These are phyloP conservation scores for Cacoxenus indagator DNA, from an alignment of 2,888 invertebrate genomes.

Conservation along the genomic window DNA sequence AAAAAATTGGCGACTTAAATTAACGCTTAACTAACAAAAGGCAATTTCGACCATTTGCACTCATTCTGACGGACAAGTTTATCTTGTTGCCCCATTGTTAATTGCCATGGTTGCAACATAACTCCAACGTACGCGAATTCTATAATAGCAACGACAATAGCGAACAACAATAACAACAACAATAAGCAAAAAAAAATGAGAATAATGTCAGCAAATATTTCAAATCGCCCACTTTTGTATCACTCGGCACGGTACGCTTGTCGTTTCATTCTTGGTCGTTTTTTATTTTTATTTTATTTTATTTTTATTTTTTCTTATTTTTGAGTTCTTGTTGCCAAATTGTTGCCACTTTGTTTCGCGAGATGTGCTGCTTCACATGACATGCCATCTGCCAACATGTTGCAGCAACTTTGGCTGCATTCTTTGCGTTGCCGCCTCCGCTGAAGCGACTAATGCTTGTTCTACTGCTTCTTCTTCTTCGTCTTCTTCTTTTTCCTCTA, in stretches of 20 bases:
- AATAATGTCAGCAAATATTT: slow-evolving; percentile 18
- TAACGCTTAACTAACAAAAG: slow-evolving; percentile 17
- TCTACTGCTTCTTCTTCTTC: not conserved
- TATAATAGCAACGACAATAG: not conserved
- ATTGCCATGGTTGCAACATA: slow-evolving; percentile 13
- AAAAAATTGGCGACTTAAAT: slow-evolving; percentile 18
- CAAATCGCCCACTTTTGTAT: slow-evolving; percentile 21
- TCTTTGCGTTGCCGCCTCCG: not conserved
- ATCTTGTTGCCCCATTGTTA: not conserved
- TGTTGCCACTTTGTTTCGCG: not conserved
- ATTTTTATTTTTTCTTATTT: no score
- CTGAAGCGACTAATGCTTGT: slow-evolving; percentile 33
- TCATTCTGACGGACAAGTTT: not conserved
- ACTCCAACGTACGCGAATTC: not conserved
- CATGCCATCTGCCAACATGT: slow-evolving; percentile 17
- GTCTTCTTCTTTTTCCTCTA: not conserved
- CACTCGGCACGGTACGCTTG: not conserved
- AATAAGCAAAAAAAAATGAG: not conserved
- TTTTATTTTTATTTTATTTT: no score
- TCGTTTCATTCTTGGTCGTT: not conserved
- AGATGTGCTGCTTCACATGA: slow-evolving; percentile 35
- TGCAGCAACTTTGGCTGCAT: not conserved
- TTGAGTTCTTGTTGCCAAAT: not conserved
- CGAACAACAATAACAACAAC: not conserved
- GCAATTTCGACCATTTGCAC: not conserved